Conservation (phyloP, 2,113 vertebrate species). For the Jaculus jaculus region DNA sequence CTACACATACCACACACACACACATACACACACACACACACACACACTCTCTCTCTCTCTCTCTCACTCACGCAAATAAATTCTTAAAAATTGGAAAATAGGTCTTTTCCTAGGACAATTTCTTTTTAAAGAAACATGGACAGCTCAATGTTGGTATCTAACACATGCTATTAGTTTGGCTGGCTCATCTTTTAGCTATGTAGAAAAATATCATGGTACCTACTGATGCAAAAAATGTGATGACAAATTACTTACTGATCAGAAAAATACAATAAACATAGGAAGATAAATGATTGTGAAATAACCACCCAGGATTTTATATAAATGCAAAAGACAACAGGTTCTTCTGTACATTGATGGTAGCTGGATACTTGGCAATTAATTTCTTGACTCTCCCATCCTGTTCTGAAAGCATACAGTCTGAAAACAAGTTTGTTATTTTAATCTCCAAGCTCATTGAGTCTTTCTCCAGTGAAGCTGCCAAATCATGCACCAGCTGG, state of each 20-base stretch:
- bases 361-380: constrained; percentile 1
- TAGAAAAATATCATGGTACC: constrained; percentile 34
- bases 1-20: no score
- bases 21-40: no score
- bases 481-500: constrained; percentile 72
- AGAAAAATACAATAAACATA: constrained; percentile 13
- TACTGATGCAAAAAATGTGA: constrained; percentile 1
- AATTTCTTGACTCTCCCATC: constrained; percentile 47
- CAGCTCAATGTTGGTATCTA: constrained; percentile 9
- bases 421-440: constrained; percentile 73
- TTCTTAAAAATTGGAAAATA: neutral
- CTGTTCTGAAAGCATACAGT: constrained; percentile 54
- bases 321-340: neutral
- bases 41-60: no score
- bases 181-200: constrained; percentile 24
- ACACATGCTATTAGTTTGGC: neutral
- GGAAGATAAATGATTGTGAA: constrained; percentile 11
- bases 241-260: constrained; percentile 33
- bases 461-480: constrained; percentile 61
- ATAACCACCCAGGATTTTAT: constrained; percentile 22
- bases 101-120: neutral
- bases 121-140: constrained; percentile 30
- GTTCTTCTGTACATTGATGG: constrained; percentile 25
- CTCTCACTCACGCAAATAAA: no score
- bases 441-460: constrained; percentile 58